Evolutionary conservation across 2,113 vertebrate genomes (phyloP).

Genomic region (Planiliza haematocheilus): DNA sequence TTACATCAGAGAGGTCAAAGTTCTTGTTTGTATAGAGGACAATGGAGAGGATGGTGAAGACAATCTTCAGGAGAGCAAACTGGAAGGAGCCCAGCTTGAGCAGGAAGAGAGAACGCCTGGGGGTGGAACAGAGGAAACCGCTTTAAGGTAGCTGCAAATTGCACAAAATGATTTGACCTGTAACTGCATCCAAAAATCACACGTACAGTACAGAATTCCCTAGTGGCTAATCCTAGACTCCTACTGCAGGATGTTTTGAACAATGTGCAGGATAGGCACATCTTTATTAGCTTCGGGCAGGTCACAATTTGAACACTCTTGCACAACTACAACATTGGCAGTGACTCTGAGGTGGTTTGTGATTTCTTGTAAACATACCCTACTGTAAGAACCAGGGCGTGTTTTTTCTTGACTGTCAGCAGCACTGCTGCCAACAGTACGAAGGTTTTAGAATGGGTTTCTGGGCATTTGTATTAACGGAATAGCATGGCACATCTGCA

Average conservation of each 20-base stretch:
- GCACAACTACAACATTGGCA: not conserved
- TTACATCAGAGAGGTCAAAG: conserved; percentile 83
- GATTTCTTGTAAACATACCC: rapidly evolving
- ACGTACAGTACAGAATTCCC: not conserved
- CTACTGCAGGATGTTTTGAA: conserved; percentile 32
- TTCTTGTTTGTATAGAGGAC: conserved; percentile 87
- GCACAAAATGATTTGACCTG: not conserved
- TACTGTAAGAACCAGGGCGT: not conserved
- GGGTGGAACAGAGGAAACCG: conserved; percentile 28
- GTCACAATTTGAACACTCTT: not conserved
- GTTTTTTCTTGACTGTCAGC: not conserved
- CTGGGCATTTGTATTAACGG: no score
- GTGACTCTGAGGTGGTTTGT: not conserved
- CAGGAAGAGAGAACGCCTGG: conserved; percentile 86
- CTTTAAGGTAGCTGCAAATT: not conserved
- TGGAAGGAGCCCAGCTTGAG: conserved; percentile 91
- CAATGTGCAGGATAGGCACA: not conserved
- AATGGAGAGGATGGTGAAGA: conserved; percentile 87
- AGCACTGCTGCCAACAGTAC: not conserved
- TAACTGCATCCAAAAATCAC: not conserved
- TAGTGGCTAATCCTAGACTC: not conserved
- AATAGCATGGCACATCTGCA: no score
- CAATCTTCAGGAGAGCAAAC: conserved; percentile 85
- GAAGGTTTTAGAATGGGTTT: not conserved
- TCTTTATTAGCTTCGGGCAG: not conserved